A percentile compares a stretch with the other conserved stretches of the same genome.
Evolutionary conservation across 2,888 invertebrate genomes (phyloP).

Genomic region (Gibbula magus): DNA sequence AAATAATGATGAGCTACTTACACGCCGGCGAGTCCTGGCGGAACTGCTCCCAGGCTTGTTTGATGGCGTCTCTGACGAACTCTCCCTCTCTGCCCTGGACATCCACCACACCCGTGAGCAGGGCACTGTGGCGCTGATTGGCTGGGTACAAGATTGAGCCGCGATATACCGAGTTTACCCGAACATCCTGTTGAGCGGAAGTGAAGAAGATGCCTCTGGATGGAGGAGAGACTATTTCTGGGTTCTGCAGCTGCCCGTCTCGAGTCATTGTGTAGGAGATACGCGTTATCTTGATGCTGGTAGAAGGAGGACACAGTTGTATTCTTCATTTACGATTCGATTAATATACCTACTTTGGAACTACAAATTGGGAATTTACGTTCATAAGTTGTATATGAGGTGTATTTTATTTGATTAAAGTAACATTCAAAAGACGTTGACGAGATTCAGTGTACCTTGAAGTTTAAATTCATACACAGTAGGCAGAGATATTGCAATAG

Average conservation of each 20-base stretch:
- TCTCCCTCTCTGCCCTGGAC: slow-evolving; percentile 11
- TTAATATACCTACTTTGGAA: not conserved
- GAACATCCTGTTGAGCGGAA: not conserved
- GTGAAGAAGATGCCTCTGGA: not conserved
- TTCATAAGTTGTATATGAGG: no score
- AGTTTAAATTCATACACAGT: no score
- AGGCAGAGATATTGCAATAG: no score
- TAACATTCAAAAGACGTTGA: no score
- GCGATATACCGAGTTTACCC: not conserved
- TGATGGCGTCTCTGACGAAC: not conserved
- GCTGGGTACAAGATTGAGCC: not conserved
- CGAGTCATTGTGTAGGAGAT: slow-evolving; percentile 17
- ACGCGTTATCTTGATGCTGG: slow-evolving; percentile 25
- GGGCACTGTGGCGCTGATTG: slow-evolving; percentile 13
- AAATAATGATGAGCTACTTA: no score
- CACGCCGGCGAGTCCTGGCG: no score
- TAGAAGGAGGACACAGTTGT: not conserved
- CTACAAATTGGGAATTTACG: no score
- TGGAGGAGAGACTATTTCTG: not conserved
- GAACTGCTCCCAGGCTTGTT: slow-evolving; percentile 15
- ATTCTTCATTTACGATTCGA: not conserved
- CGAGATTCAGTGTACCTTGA: no score
- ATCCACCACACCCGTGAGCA: not conserved
- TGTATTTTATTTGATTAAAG: no score
- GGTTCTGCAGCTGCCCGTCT: slow-evolving; percentile 16